Percentiles rank a stretch among this genome's conserved stretches.
These are phyloP conservation scores for Diadromus collaris DNA, from an alignment of 2,888 invertebrate species.

Conservation along the genomic window DNA sequence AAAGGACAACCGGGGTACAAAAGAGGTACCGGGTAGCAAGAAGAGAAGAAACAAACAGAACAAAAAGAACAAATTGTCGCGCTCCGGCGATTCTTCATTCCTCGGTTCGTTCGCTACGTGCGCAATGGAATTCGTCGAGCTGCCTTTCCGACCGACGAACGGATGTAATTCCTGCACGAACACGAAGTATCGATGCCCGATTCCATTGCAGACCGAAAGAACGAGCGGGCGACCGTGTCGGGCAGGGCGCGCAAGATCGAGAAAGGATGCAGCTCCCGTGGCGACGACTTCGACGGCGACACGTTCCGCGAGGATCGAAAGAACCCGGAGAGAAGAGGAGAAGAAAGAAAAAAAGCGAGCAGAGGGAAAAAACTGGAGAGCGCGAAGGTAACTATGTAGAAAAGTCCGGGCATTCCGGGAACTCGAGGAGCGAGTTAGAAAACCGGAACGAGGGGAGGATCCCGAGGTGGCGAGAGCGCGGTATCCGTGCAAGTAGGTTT, in stretches of 20 bases:
- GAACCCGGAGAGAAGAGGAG: background rate
- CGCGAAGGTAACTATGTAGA: conserved; percentile 44
- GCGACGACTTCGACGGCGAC: conserved; percentile 2
- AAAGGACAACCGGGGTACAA: background rate
- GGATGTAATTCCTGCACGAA: conserved; percentile 51
- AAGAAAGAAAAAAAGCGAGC: conserved; percentile 23
- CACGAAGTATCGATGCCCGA: conserved; percentile 47
- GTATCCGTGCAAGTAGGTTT: conserved; percentile 31
- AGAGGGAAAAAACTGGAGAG: conserved; percentile 34
- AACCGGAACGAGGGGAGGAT: conserved; percentile 5
- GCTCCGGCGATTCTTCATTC: conserved; percentile 28
- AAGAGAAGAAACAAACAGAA: background rate
- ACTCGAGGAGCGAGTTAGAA: conserved; percentile 4
- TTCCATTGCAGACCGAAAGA: conserved; percentile 47
- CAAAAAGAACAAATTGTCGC: conserved; percentile 10
- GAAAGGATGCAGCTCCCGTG: conserved; percentile 14
- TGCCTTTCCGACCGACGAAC: conserved; percentile 17
- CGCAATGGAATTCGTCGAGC: conserved; percentile 39
- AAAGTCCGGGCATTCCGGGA: conserved; percentile 39
- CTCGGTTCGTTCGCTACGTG: background rate
- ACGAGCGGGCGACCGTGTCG: conserved; percentile 1
- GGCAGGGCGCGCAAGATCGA: conserved; percentile 10
- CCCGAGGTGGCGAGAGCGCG: conserved; percentile 16
- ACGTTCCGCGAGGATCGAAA: background rate
- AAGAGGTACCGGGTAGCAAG: background rate